phyloP scores from a whole-genome alignment of 2,888 invertebrate species.

The Acrocera orbiculus region DNA sequence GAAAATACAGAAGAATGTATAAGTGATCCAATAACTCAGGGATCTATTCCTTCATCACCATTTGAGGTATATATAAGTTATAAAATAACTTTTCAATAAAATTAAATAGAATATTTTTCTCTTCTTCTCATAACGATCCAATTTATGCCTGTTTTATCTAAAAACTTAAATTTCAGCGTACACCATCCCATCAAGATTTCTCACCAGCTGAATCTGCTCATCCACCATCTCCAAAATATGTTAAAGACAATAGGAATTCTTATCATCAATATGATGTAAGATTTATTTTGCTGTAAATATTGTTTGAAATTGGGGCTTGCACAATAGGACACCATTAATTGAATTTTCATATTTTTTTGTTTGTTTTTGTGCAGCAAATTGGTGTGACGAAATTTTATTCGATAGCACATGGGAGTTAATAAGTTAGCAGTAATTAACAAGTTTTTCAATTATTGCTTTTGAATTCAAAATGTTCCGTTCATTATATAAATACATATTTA shows the following conservation, averaged over 20 bases:
- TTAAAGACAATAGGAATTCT: conserved; percentile 27
- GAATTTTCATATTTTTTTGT: too few species aligned
- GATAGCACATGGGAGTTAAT: too few species aligned
- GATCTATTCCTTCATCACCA: conserved; percentile 22
- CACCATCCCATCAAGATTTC: conserved; percentile 17
- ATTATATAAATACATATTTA: too few species aligned
- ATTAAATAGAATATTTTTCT: conserved; percentile 5
- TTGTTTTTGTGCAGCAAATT: too few species aligned
- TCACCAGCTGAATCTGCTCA: conserved; percentile 23
- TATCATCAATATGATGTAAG: conserved; percentile 32
- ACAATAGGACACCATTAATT: too few species aligned
- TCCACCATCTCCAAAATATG: conserved; percentile 28
- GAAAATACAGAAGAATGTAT: conserved; percentile 27
- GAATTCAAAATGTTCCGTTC: too few species aligned
- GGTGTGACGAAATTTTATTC: too few species aligned
- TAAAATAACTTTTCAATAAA: background rate
- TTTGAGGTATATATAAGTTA: conserved; percentile 23
- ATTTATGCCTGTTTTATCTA: conserved; percentile 3
- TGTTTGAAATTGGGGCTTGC: too few species aligned
- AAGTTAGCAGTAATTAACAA: too few species aligned
- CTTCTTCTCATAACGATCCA: conserved; percentile 4
- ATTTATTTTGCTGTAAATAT: too few species aligned
- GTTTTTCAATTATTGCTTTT: too few species aligned
- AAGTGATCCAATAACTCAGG: conserved; percentile 20
- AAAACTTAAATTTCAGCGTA: conserved; percentile 14